These are phyloP conservation scores for Acyrthosiphon pisum DNA, from an alignment of 1,140 invertebrate genomes.

Conservation along the genomic window DNA sequence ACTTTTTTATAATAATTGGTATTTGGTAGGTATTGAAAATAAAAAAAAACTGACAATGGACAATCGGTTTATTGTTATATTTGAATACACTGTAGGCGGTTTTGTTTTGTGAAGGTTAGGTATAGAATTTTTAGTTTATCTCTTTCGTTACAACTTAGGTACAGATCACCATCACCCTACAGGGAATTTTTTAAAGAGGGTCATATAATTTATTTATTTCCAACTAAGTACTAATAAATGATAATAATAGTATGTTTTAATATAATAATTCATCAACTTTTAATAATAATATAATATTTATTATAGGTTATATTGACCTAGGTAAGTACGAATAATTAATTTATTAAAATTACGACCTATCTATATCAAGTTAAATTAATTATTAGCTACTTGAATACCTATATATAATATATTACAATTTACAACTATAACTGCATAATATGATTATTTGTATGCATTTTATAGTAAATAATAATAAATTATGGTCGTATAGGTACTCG, in stretches of 20 bases:
- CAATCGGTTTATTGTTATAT: neutral
- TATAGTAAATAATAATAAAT: neutral
- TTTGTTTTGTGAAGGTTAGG: slow-evolving; percentile 23
- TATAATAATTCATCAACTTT: neutral
- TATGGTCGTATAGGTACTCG: neutral
- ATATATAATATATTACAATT: neutral
- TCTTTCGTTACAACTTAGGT: neutral
- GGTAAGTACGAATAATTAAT: too few species aligned
- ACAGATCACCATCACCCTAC: neutral
- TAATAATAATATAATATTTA: too few species aligned
- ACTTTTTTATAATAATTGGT: neutral
- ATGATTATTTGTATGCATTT: neutral
- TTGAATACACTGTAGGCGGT: neutral
- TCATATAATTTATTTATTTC: neutral
- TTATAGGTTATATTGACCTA: neutral
- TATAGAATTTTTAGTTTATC: neutral
- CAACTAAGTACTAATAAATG: neutral
- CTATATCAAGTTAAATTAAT: neutral
- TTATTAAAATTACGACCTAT: neutral
- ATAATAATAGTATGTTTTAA: neutral
- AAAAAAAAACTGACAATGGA: neutral
- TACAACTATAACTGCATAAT: neutral
- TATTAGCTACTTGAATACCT: neutral
- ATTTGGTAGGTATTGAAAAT: neutral
- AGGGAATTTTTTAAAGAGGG: neutral